Evolutionary conservation across 1,140 invertebrate genomes (phyloP), one percentile per base, ranked within the genome.

Genomic region (Amphibalanus amphitrite): DNA sequence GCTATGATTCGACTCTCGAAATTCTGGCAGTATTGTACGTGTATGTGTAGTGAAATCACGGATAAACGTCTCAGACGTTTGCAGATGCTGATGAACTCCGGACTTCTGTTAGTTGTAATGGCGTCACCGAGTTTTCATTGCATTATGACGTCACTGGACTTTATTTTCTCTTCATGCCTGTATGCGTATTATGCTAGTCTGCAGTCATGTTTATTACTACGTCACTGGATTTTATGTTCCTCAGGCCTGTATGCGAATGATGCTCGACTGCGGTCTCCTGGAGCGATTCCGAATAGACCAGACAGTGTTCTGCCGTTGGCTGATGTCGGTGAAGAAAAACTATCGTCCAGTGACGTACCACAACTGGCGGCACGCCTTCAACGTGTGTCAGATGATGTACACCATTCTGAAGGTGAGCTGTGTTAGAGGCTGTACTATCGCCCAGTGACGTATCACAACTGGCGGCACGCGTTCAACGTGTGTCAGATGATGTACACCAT

Each of bases 401-500:
- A 87, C 91, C 65, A 95, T 96, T 78, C 80, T 93, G 68, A 93
- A 89, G 70, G 91, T 93, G 78, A 85, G 86, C 64, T 68, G 67
- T n/a, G n/a, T n/a, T n/a, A n/a, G n/a, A n/a, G 94, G 94, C 85
- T 93, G 78, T 93, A 97, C 81, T 97, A 97, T 81, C 85, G 95
- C 69, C 92, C 93, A 78, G 93, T 97, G 25, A 94, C 90, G 17
- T 97, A 97, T 78, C 95, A 97, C 80, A 97, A 97, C 80, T 97
- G 94, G 94, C 85, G 93, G 78, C 93, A 95, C 80, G 93, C 93
- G 40, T 95, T 97, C 81, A 96, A 96, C 79, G 93, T 96, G 59
- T 91, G 91, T 4, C 93, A 96, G 80, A 94, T 94, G 87, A 96
- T 96, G 93, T 96, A 95, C 81, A 87, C 91, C 65, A 95, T 96